Evolutionary conservation across 2,113 vertebrate species (phyloP).

Genomic region (Otus sunia): DNA sequence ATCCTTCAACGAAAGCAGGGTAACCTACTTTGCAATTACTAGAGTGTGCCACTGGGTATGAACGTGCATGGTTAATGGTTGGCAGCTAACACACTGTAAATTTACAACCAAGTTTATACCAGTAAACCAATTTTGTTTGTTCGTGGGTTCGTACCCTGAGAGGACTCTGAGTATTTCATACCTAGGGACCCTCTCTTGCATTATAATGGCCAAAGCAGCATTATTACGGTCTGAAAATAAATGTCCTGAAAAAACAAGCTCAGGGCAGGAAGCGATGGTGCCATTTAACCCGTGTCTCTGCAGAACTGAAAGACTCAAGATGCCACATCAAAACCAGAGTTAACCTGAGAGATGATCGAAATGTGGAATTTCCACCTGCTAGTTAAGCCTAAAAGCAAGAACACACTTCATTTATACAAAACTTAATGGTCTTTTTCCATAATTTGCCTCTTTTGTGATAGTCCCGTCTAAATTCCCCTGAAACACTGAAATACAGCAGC

Average conservation of each 20-base stretch:
- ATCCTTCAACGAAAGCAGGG: not conserved
- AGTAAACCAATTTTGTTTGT: not conserved
- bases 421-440: not conserved
- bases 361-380: not conserved
- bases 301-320: not conserved
- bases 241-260: not conserved
- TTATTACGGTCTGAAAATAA: not conserved
- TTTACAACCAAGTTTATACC: not conserved
- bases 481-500: not conserved
- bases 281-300: fast-evolving
- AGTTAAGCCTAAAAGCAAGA: not conserved
- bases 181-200: not conserved
- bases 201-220: not conserved
- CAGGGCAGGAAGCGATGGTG: not conserved
- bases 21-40: not conserved
- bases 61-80: not conserved
- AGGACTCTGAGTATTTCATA: not conserved
- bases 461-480: not conserved
- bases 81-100: not conserved
- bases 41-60: not conserved
- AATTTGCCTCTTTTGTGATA: not conserved
- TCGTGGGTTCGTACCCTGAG: not conserved
- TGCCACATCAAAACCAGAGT: not conserved
- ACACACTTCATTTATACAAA: not conserved
- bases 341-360: not conserved